Percentiles rank a stretch among this genome's conserved stretches.
phyloP scores from a whole-genome alignment of 2,113 vertebrate genomes.

The Polypterus bichir region DNA sequence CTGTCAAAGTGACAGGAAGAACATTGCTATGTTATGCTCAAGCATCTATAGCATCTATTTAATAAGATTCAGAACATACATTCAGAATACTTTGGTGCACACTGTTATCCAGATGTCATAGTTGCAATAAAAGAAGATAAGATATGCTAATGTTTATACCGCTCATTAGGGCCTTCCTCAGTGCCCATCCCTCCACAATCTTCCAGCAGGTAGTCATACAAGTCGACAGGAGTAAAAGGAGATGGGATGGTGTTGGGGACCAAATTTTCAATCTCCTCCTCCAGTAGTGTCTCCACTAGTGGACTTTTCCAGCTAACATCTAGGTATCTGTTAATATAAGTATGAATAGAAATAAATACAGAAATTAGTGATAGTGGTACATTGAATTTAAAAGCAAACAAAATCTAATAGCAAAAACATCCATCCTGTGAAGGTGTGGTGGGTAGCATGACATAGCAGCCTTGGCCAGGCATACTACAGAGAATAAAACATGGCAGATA shows the following conservation, averaged over 20 bases:
- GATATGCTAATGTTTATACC: conserved; percentile 2
- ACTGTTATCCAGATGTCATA: too few relatives aligned
- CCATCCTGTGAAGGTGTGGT: not conserved
- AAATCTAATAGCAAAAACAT: not conserved
- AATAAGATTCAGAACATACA: too few relatives aligned
- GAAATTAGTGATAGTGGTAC: not conserved
- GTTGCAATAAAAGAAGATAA: too few relatives aligned
- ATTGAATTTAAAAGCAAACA: not conserved
- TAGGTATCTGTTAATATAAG: not conserved
- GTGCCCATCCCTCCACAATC: conserved; percentile 3
- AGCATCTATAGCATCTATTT: too few relatives aligned
- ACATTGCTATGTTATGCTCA: too few relatives aligned
- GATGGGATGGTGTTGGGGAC: conserved; percentile 2
- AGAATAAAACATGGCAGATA: not conserved
- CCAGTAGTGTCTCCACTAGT: not conserved
- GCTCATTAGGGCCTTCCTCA: conserved; percentile 11
- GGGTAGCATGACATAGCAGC: not conserved
- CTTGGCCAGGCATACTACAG: not conserved
- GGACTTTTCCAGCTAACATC: not conserved
- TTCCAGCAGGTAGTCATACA: conserved; percentile 20
- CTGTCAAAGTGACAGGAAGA: too few relatives aligned
- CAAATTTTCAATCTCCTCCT: not conserved
- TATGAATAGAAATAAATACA: not conserved
- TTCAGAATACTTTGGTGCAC: too few relatives aligned
- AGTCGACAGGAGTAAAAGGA: conserved; percentile 10